Percentiles rank a stretch among this genome's conserved stretches.
Evolutionary conservation across 2,888 invertebrate species (phyloP).

Genomic region (Drosophila aldrichi): DNA sequence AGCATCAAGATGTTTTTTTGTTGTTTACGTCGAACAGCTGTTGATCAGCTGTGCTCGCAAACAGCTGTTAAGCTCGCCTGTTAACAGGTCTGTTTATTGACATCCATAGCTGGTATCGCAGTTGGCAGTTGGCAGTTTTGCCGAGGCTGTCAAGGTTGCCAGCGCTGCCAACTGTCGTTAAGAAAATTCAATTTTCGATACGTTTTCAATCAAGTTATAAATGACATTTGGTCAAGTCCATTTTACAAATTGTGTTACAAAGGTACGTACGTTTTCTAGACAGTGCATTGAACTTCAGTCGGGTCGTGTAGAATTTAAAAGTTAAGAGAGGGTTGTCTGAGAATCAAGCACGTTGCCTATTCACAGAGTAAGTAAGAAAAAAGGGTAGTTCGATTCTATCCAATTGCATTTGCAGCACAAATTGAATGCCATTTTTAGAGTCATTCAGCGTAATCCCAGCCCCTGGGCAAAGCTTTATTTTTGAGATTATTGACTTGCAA

Average conservation of each 20-base stretch:
- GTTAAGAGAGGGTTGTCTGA: constrained; percentile 62
- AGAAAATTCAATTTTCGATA: constrained; percentile 12
- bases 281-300: constrained; percentile 72
- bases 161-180: constrained; percentile 34
- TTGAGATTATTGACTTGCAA: constrained; percentile 43
- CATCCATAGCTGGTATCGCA: constrained; percentile 13
- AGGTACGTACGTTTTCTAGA: constrained; percentile 16
- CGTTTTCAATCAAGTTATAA: not conserved
- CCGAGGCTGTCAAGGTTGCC: constrained; percentile 30
- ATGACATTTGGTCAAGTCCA: not conserved
- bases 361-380: constrained; percentile 64
- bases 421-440: constrained; percentile 70
- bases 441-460: constrained; percentile 57
- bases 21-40: constrained; percentile 73
- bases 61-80: constrained; percentile 50
- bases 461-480: constrained; percentile 22
- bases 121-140: constrained; percentile 44
- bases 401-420: constrained; percentile 61
- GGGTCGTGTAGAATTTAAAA: constrained; percentile 41
- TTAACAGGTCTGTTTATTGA: constrained; percentile 36
- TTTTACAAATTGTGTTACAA: not conserved
- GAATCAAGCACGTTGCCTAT: constrained; percentile 59
- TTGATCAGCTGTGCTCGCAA: constrained; percentile 46
- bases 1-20: constrained; percentile 53
- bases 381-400: constrained; percentile 53